These are phyloP conservation scores for Acrossocheilus fasciatus DNA, from an alignment of 2,797 vertebrate genomes.

Conservation along the genomic window DNA sequence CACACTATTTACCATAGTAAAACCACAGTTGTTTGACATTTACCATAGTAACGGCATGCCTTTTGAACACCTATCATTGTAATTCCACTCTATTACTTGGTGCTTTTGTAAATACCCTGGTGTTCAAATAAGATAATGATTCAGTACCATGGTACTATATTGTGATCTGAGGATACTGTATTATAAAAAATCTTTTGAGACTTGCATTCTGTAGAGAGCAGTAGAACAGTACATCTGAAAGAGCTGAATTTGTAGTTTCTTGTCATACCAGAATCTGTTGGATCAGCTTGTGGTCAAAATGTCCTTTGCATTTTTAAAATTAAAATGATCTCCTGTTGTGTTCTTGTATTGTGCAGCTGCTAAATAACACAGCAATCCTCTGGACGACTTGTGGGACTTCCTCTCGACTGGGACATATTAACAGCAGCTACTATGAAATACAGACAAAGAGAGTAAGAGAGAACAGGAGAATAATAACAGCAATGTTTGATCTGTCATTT, in stretches of 20 bases:
- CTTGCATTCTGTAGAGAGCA: not conserved
- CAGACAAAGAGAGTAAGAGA: constrained; percentile 73
- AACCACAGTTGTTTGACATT: not conserved
- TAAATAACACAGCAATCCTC: constrained; percentile 68
- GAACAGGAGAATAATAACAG: constrained; percentile 68
- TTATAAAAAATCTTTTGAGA: not conserved
- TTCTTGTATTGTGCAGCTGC: constrained; percentile 53
- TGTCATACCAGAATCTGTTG: constrained; percentile 13
- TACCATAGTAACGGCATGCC: not conserved
- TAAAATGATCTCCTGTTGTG: constrained; percentile 58
- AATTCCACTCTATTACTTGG: not conserved
- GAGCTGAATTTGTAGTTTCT: constrained; percentile 4
- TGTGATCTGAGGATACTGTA: not conserved
- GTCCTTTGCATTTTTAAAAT: constrained; percentile 24
- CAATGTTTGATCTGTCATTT: constrained; percentile 80
- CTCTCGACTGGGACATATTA: constrained; percentile 73
- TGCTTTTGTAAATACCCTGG: not conserved
- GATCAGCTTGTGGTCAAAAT: constrained; percentile 36
- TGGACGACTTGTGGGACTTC: constrained; percentile 65
- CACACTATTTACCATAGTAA: not conserved
- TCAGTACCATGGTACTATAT: not conserved
- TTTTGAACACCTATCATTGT: not conserved
- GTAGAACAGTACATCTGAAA: not conserved
- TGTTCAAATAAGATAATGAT: not conserved
- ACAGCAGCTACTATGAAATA: constrained; percentile 68